Evolutionary conservation across 2,113 vertebrate genomes (phyloP).

Genomic region (Colaptes auratus): DNA sequence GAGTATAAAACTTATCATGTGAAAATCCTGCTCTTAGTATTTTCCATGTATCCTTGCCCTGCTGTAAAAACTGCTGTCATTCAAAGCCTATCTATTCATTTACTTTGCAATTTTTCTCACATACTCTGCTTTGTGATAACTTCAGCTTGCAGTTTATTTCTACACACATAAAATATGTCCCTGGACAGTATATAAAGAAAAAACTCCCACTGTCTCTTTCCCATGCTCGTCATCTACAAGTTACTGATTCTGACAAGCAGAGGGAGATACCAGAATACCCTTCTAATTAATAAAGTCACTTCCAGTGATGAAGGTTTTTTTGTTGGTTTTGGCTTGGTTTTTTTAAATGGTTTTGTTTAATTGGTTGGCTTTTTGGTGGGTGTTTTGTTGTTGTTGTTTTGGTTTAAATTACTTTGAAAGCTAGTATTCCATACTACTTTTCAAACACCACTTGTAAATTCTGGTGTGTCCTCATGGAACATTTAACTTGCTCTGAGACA

Average conservation of each 20-base stretch:
- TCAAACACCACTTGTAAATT: neutral
- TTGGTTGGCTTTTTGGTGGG: no score
- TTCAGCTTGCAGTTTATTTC: slow-evolving; percentile 3
- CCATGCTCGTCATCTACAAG: slow-evolving; percentile 15
- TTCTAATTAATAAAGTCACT: neutral
- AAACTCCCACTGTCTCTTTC: slow-evolving; percentile 40
- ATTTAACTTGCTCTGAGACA: neutral
- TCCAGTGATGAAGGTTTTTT: no score
- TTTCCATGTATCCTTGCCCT: slow-evolving; percentile 2
- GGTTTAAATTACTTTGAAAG: neutral
- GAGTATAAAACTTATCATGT: neutral
- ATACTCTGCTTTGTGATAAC: neutral
- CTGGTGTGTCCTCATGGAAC: neutral
- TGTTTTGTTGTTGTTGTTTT: neutral
- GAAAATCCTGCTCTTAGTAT: neutral
- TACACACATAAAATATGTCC: neutral
- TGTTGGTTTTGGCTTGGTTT: no score
- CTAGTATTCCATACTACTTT: neutral
- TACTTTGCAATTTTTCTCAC: neutral
- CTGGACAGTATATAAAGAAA: neutral
- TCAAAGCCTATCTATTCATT: neutral
- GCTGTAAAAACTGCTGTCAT: neutral
- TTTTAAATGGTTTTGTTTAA: no score
- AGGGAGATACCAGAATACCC: neutral
- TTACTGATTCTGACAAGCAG: slow-evolving; percentile 14